These are phyloP conservation scores for Drosophila borborema DNA, from an alignment of 2,888 invertebrate species.

Conservation along the genomic window DNA sequence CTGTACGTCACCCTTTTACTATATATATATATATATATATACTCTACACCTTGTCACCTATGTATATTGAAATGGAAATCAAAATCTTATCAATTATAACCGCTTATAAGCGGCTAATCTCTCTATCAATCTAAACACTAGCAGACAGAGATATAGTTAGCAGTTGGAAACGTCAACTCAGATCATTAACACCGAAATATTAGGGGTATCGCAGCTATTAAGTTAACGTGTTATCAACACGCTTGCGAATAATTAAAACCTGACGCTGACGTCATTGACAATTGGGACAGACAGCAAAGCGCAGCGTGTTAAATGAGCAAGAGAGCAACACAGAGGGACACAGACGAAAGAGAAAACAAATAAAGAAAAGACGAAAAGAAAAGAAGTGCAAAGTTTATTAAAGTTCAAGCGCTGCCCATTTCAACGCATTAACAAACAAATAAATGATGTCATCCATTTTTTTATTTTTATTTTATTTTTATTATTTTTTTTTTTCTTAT, in stretches of 20 bases:
- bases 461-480: not conserved
- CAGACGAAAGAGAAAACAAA: constrained; percentile 18
- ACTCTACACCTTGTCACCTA: not conserved
- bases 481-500: not conserved
- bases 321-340: constrained; percentile 32
- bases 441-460: constrained; percentile 67
- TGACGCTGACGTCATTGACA: constrained; percentile 52
- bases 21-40: not conserved
- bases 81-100: constrained; percentile 9
- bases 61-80: not conserved
- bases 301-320: constrained; percentile 48
- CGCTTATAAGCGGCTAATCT: constrained; percentile 16
- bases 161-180: constrained; percentile 19
- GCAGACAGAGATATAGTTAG: not conserved
- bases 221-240: constrained; percentile 30
- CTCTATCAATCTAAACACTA: constrained; percentile 19
- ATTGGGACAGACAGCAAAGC: constrained; percentile 32
- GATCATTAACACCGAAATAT: constrained; percentile 7
- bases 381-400: constrained; percentile 75
- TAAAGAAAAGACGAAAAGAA: constrained; percentile 6
- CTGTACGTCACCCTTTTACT: not conserved
- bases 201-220: constrained; percentile 12
- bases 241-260: constrained; percentile 37
- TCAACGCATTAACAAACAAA: constrained; percentile 45
- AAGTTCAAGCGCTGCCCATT: constrained; percentile 61